Conservation (phyloP, 2,113 vertebrate genomes). For the Eulacestoma nigropectus region DNA sequence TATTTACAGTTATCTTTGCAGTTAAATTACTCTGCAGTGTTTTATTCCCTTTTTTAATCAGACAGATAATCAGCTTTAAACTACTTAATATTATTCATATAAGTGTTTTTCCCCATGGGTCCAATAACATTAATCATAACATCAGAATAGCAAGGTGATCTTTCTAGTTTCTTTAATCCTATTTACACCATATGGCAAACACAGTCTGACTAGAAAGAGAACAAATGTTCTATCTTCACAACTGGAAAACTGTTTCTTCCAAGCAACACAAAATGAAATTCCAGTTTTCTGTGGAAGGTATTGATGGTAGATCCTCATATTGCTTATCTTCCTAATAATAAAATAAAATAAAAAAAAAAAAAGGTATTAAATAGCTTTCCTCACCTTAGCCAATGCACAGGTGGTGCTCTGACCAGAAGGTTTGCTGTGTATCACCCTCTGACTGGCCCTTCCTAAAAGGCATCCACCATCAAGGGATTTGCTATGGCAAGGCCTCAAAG, state of each 20-base stretch:
- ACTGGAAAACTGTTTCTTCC: background rate
- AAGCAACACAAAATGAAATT: background rate
- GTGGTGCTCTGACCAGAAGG: background rate
- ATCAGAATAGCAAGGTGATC: conserved; percentile 42
- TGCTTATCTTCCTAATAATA: background rate
- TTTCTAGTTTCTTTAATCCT: conserved; percentile 30
- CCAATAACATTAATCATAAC: conserved; percentile 26
- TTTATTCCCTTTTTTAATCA: conserved; percentile 19
- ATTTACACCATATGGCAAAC: conserved; percentile 4
- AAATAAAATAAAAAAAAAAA: too few species aligned
- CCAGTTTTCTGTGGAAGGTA: background rate
- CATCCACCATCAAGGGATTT: background rate
- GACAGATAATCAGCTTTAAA: conserved; percentile 42
- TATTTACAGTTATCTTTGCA: conserved; percentile 40
- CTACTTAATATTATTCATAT: background rate
- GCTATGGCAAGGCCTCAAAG: background rate
- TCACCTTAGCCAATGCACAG: background rate
- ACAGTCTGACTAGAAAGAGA: background rate
- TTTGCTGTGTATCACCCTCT: background rate
- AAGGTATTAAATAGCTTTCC: background rate
- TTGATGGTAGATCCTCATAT: background rate
- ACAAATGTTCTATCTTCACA: background rate
- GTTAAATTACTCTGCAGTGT: conserved; percentile 5
- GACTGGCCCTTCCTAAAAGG: background rate
- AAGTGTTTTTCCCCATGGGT: background rate